A percentile compares a stretch with the other conserved stretches of the same genome.
These are phyloP conservation scores for Anguilla anguilla DNA, from an alignment of 2,797 vertebrate genomes.

Conservation along the genomic window DNA sequence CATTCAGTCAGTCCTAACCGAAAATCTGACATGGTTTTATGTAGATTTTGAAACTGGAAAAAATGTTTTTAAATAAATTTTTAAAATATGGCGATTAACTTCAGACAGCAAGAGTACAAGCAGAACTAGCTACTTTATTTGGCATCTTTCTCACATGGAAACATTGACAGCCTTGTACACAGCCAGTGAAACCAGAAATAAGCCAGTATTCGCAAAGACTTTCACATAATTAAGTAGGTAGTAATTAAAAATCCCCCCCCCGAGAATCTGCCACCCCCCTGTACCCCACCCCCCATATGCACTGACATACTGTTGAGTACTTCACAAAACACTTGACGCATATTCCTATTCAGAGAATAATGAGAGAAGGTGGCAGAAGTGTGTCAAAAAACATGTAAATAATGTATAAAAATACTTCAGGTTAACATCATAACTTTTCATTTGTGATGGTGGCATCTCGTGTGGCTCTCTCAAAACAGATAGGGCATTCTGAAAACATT, in stretches of 20 bases:
- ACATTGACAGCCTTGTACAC: background rate
- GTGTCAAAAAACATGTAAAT: background rate
- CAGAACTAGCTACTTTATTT: slow-evolving; percentile 27
- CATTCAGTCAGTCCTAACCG: background rate
- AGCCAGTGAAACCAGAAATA: slow-evolving; percentile 16
- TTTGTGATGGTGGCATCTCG: background rate
- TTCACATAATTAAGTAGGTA: background rate
- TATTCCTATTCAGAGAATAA: slow-evolving; percentile 11
- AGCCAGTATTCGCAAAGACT: background rate
- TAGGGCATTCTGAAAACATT: background rate
- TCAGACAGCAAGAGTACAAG: background rate
- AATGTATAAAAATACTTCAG: slow-evolving; percentile 12
- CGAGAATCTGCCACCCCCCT: background rate
- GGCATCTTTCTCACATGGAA: slow-evolving; percentile 20
- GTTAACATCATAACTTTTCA: background rate
- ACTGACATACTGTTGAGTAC: background rate
- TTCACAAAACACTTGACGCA: background rate
- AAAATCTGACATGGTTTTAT: background rate
- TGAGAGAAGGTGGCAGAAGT: background rate
- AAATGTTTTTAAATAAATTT: background rate
- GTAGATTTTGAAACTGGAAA: background rate
- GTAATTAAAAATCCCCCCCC: background rate
- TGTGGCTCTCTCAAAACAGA: background rate
- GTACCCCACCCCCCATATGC: background rate
- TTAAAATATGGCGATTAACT: background rate